These are phyloP conservation scores for Thunnus maccoyii DNA, from an alignment of 2,113 vertebrate species.

Conservation along the genomic window DNA sequence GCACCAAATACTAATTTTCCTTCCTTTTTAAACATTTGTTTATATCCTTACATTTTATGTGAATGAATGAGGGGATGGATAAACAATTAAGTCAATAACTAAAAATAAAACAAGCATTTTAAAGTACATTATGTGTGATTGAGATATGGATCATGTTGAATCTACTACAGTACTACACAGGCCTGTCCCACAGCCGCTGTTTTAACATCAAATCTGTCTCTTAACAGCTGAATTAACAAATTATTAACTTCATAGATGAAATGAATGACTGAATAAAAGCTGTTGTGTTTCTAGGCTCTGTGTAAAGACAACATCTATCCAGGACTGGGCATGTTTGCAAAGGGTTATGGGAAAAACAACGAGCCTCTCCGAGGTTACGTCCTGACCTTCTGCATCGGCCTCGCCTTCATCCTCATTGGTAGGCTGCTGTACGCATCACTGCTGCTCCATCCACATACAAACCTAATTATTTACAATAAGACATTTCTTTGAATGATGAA, in stretches of 20 bases:
- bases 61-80: no score
- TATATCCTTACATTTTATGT: no score
- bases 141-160: no score
- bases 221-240: background rate
- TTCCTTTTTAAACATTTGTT: no score
- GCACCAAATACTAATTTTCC: no score
- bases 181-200: no score
- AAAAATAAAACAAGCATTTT: no score
- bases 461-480: background rate
- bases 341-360: conserved; percentile 98
- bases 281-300: conserved; percentile 86
- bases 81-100: background rate
- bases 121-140: no score
- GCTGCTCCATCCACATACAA: background rate
- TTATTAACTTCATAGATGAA: background rate
- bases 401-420: conserved; percentile 98
- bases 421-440: conserved; percentile 54
- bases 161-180: no score
- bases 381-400: conserved; percentile 95
- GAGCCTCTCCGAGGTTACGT: conserved; percentile 96
- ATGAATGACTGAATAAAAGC: background rate
- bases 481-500: background rate
- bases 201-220: background rate
- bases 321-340: conserved; percentile 93
- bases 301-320: conserved; percentile 99